Percentiles rank a stretch among this genome's conserved stretches.
phyloP scores from a whole-genome alignment of 2,888 invertebrate species.

The Hylaea fasciaria region DNA sequence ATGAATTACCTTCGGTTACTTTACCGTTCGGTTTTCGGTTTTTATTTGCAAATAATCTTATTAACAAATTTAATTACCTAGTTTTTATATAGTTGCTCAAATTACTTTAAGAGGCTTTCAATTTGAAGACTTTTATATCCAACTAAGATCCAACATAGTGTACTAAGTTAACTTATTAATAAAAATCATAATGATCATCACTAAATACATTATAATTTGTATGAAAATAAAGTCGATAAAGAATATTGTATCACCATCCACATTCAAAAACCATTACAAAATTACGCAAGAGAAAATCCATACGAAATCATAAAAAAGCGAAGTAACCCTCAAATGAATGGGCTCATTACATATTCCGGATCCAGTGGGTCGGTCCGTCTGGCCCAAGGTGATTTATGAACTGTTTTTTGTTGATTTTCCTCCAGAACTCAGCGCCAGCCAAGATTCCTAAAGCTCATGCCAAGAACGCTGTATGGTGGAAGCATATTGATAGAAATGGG shows the following conservation, averaged over 20 bases:
- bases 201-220: no score
- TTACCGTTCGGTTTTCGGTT: no score
- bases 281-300: slow-evolving; percentile 53
- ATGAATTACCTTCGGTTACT: no score
- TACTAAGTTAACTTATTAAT: no score
- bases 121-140: no score
- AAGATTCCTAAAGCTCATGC: slow-evolving; percentile 63
- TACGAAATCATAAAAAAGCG: slow-evolving; percentile 60
- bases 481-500: slow-evolving; percentile 77
- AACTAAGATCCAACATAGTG: no score
- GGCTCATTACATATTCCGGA: slow-evolving; percentile 73
- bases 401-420: slow-evolving; percentile 75
- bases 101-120: no score
- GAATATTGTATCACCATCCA: slow-evolving; percentile 9
- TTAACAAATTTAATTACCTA: no score
- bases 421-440: slow-evolving; percentile 54
- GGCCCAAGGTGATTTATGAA: slow-evolving; percentile 74
- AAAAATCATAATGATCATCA: no score
- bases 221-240: no score
- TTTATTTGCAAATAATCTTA: no score
- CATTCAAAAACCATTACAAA: slow-evolving; percentile 42
- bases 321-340: slow-evolving; percentile 71
- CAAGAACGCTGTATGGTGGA: slow-evolving; percentile 64
- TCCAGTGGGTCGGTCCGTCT: slow-evolving; percentile 70
- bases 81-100: no score